Evolutionary conservation across 2,797 vertebrate genomes (phyloP), one percentile per base, ranked within the genome.

Genomic region (Lagodon rhomboides): DNA sequence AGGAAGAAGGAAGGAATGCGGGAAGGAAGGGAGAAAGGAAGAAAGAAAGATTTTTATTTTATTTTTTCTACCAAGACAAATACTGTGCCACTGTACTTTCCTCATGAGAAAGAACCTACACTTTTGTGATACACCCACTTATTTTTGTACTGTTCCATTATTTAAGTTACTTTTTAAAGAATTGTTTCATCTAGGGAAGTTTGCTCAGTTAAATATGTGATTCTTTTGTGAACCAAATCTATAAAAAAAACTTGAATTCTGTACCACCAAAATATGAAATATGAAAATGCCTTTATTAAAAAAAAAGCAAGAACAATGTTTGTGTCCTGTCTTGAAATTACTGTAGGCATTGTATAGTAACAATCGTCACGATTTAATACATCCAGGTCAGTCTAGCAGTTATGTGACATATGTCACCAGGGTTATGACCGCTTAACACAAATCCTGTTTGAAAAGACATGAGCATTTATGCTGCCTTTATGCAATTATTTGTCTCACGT

Each of bases 241-340:
- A 87, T 93, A 87, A 92, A 94, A 90, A 95, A 94, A 90, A 95
- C 94, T 95, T 95, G 93, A 95, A 95, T 87, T 94, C 62, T 94
- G 72, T 93, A 89, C 83, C 83, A 93, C 89, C 91, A 92, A 94
- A 92, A 90, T 88, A 91, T 87, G 69, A 89, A 77, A 83, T 80
- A 84, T 87, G 66, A 69, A 75, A 82, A 93, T 92, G 88, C 80
- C 85, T 94, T 93, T 92, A 90, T 92, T 90, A 91, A 93, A 93
- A 92, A 87, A 86, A 63, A 69, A 72, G 1, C 20, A 78, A 54
- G 16, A 75, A 61, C 7, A 68, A 20, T 22, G 41, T 22, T 3
- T 68, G 27, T 79, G 68, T 83, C 16, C 3, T 71, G 18, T 83
- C 20, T 73, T 27, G 38, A 22, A 66, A 25, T 63, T 2, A 41